Evolutionary conservation across 2,113 vertebrate species (phyloP).

Genomic region (Podiceps cristatus): DNA sequence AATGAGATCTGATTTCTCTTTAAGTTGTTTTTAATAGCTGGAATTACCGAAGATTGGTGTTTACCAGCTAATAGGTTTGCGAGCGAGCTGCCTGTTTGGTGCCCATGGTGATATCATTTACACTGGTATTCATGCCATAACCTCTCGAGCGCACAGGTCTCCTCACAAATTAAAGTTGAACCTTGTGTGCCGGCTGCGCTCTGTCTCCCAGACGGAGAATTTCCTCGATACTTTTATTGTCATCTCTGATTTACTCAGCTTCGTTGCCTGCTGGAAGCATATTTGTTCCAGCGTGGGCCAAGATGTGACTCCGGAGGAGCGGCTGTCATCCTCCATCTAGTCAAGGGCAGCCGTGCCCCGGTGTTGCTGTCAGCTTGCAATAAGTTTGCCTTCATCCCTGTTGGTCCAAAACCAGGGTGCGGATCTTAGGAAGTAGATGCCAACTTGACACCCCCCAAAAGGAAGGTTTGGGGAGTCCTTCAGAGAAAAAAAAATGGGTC

Average conservation of each 20-base stretch:
- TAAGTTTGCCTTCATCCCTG: background rate
- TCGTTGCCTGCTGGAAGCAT: background rate
- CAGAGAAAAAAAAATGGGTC: background rate
- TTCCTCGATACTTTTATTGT: constrained; percentile 26
- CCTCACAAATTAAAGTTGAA: constrained; percentile 13
- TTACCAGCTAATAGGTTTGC: constrained; percentile 49
- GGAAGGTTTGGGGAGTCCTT: background rate
- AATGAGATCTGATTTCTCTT: constrained; percentile 75
- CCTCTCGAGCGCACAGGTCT: background rate
- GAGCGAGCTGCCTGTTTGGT: constrained; percentile 54
- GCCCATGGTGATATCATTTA: constrained; percentile 34
- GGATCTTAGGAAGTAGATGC: background rate
- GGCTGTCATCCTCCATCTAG: background rate
- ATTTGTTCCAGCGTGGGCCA: constrained; percentile 1
- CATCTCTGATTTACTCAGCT: constrained; percentile 30
- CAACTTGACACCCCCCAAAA: background rate
- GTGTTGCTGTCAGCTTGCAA: fast-evolving
- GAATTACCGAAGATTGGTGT: constrained; percentile 66
- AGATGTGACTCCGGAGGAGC: background rate
- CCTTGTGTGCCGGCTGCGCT: background rate
- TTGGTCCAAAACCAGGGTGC: background rate
- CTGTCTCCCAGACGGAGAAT: background rate
- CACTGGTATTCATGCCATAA: constrained; percentile 12
- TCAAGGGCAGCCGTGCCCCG: background rate
- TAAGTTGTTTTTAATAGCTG: constrained; percentile 78